A percentile compares a stretch with the other conserved stretches of the same genome.
Conservation (phyloP, 1,140 invertebrate genomes). For the Drosophila pseudoananassae region DNA sequence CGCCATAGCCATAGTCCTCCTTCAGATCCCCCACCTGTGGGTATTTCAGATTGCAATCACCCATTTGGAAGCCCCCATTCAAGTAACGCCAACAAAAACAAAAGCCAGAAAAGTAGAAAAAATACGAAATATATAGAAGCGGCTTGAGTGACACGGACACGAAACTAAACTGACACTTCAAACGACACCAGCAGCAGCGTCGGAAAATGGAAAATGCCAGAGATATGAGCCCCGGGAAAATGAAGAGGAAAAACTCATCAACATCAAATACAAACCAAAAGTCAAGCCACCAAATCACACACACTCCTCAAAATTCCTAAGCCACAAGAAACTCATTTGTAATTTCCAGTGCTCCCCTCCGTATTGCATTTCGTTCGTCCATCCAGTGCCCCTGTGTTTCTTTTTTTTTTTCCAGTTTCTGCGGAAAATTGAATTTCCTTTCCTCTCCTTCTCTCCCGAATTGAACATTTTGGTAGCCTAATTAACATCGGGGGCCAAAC, state of each 20-base stretch:
- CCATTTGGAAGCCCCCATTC: neutral
- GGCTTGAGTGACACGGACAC: conserved; percentile 74
- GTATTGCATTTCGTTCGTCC: neutral
- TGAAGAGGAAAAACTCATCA: conserved; percentile 63
- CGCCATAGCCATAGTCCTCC: neutral
- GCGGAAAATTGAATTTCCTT: conserved; percentile 62
- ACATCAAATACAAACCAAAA: conserved; percentile 52
- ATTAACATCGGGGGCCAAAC: conserved; percentile 36
- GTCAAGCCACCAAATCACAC: conserved; percentile 42
- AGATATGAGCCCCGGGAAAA: conserved; percentile 37
- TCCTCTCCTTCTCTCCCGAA: conserved; percentile 11
- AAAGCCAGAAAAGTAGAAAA: neutral
- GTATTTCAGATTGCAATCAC: conserved; percentile 9
- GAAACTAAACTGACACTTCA: conserved; percentile 79
- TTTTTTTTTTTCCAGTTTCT: conserved; percentile 24
- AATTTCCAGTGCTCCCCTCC: conserved; percentile 26
- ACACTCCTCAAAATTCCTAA: conserved; percentile 14
- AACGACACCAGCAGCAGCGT: conserved; percentile 61
- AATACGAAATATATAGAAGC: conserved; percentile 28
- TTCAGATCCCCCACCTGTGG: neutral
- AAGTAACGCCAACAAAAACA: conserved; percentile 2
- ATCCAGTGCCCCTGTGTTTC: neutral
- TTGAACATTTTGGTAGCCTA: conserved; percentile 21
- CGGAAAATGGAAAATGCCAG: conserved; percentile 42
- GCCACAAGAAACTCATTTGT: conserved; percentile 51